These are phyloP conservation scores for Cryptoleucopteryx plumbea DNA, from an alignment of 2,113 vertebrate genomes.

Conservation along the genomic window DNA sequence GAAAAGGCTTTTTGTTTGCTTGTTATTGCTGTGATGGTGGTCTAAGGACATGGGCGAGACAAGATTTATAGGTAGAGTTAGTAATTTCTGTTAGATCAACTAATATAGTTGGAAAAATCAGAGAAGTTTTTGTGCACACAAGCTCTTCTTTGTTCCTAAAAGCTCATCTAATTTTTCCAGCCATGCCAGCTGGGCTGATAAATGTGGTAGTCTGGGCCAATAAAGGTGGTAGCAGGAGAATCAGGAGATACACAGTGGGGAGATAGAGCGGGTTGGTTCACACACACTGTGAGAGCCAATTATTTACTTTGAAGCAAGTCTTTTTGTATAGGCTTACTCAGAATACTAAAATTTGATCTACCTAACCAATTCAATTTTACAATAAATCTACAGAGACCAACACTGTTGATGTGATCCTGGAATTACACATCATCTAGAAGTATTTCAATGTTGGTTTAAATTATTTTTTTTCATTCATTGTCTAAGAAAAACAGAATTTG, in stretches of 20 bases:
- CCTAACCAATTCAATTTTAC: not conserved
- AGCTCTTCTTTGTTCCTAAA: not conserved
- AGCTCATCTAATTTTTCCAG: not conserved
- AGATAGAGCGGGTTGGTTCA: not conserved
- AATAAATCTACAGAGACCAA: not conserved
- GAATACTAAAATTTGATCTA: not conserved
- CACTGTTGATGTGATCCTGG: not conserved
- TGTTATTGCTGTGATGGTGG: not conserved
- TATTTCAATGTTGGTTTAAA: not conserved
- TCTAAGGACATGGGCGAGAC: not conserved
- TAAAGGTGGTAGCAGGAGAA: not conserved
- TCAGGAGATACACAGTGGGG: not conserved
- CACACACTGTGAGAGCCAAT: not conserved
- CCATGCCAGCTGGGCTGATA: not conserved
- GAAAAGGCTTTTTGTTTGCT: not conserved
- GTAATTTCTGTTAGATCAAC: not conserved
- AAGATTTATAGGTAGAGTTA: not conserved
- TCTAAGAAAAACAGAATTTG: not conserved
- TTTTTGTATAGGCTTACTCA: not conserved
- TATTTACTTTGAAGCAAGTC: not conserved
- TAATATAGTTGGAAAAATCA: not conserved
- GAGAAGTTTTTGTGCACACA: not conserved
- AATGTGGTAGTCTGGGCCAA: not conserved
- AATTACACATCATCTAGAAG: not conserved
- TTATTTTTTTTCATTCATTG: not conserved